A percentile compares a stretch with the other conserved stretches of the same genome.
Conservation (phyloP, 2,888 invertebrate species). For the Bombylius discolor region DNA sequence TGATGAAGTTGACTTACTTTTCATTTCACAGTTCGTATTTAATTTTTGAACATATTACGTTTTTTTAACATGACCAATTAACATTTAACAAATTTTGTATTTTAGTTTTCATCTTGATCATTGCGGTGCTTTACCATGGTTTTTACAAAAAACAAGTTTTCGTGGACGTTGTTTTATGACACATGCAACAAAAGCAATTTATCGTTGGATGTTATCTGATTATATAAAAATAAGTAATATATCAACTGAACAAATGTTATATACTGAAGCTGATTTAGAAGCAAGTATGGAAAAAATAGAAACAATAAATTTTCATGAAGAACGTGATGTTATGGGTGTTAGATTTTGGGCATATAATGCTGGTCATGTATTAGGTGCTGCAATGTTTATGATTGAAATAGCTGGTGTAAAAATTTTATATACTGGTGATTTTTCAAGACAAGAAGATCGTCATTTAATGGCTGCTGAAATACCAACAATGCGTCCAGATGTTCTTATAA, state of each 20-base stretch:
- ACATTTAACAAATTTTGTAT: neutral
- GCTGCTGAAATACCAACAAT: constrained; percentile 96
- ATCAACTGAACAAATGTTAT: constrained; percentile 92
- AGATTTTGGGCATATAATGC: constrained; percentile 99
- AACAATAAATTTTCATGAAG: constrained; percentile 95
- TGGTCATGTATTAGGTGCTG: constrained; percentile 96
- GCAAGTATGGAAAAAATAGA: constrained; percentile 98
- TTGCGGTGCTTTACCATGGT: constrained; percentile 96
- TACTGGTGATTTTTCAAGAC: constrained; percentile 96
- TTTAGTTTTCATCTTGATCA: constrained; percentile 93
- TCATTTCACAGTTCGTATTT: constrained; percentile 76
- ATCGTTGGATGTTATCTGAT: constrained; percentile 95
- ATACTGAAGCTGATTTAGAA: constrained; percentile 93
- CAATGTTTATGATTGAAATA: constrained; percentile 99
- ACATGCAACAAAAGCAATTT: constrained; percentile 98
- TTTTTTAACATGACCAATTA: no score
- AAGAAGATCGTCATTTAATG: constrained; percentile 98
- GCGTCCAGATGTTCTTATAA: constrained; percentile 93
- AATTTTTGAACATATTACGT: neutral
- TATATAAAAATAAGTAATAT: constrained; percentile 99
- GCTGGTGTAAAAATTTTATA: constrained; percentile 94
- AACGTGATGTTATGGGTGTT: constrained; percentile 91
- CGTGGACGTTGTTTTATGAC: constrained; percentile 99
- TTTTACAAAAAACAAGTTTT: constrained; percentile 91
- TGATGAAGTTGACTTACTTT: constrained; percentile 86